phyloP scores from a whole-genome alignment of 2,113 vertebrate species.

The Geothlypis trichas region DNA sequence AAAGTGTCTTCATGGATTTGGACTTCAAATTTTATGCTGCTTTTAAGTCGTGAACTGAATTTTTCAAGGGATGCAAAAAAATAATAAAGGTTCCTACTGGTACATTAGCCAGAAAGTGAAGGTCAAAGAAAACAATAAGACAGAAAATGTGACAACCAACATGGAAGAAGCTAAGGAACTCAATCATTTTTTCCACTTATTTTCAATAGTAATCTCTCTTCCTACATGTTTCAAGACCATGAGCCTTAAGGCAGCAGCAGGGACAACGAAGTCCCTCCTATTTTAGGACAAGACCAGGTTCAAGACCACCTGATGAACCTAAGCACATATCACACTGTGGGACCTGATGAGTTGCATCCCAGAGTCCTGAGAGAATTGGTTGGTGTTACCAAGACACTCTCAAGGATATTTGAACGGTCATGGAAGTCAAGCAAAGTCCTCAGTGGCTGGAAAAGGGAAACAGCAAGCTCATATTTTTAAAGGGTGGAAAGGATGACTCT shows the following conservation, averaged over 20 bases:
- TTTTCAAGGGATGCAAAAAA: not conserved
- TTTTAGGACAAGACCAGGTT: not conserved
- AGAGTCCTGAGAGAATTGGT: not conserved
- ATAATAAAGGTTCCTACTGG: not conserved
- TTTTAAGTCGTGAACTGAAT: not conserved
- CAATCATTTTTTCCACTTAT: not conserved
- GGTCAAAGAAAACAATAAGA: not conserved
- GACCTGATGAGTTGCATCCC: accelerated
- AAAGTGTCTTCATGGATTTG: not conserved
- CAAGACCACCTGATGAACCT: not conserved
- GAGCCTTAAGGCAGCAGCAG: not conserved
- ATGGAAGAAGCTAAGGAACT: not conserved
- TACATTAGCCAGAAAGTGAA: not conserved
- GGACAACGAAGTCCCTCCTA: not conserved
- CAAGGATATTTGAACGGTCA: not conserved
- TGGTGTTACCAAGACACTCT: not conserved
- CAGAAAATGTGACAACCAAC: not conserved
- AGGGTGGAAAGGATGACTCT: not conserved
- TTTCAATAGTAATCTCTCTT: not conserved
- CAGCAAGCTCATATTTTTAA: not conserved
- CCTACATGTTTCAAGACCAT: not conserved
- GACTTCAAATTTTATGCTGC: not conserved
- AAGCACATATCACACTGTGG: not conserved
- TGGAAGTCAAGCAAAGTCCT: not conserved
- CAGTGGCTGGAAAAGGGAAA: not conserved